A percentile compares a stretch with the other conserved stretches of the same genome.
phyloP scores from a whole-genome alignment of 2,888 invertebrate genomes.

The Mesorhabditis sp. region DNA sequence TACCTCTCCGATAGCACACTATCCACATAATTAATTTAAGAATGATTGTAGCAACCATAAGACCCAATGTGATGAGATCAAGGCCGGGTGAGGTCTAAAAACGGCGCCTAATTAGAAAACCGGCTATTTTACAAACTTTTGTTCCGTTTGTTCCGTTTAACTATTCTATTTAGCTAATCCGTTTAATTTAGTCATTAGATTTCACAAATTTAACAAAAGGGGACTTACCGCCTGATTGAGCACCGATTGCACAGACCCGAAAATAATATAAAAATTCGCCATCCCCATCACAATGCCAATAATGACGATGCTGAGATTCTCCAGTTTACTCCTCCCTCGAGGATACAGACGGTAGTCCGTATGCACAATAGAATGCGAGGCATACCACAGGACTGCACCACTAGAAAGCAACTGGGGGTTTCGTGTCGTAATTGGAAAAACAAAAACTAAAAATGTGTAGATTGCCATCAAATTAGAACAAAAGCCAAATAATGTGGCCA shows the following conservation, averaged over 20 bases:
- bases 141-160: too few relatives aligned
- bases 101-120: too few relatives aligned
- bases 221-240: not conserved
- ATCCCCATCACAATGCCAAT: not conserved
- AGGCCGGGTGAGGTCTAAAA: not conserved
- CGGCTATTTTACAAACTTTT: too few relatives aligned
- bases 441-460: too few relatives aligned
- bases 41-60: slow-evolving; percentile 1
- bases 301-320: not conserved
- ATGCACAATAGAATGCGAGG: not conserved
- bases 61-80: not conserved
- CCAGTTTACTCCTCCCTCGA: not conserved
- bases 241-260: not conserved
- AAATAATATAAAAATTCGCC: not conserved
- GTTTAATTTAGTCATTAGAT: too few relatives aligned
- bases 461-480: too few relatives aligned
- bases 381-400: not conserved
- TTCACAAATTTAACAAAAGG: too few relatives aligned
- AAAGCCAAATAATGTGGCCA: too few relatives aligned
- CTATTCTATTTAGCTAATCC: too few relatives aligned
- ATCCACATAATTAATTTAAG: not conserved
- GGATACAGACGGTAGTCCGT: not conserved
- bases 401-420: not conserved
- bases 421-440: too few relatives aligned
- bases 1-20: not conserved